Percentiles rank a stretch among this genome's conserved stretches.
phyloP scores from a whole-genome alignment of 2,797 vertebrate species.

The Gila robusta region DNA sequence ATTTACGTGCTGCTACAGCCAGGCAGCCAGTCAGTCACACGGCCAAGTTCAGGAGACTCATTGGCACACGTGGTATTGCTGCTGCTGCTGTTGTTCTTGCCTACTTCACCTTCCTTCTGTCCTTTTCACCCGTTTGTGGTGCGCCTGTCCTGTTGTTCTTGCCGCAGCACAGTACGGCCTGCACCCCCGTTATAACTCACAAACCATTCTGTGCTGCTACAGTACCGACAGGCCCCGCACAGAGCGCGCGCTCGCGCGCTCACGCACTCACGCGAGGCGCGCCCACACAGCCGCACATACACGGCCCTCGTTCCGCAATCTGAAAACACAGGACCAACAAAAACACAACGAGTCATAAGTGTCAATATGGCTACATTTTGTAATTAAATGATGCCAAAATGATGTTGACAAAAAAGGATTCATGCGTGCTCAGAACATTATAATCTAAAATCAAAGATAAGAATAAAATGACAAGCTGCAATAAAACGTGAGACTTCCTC shows the following conservation, averaged over 20 bases:
- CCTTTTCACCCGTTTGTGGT: conserved; percentile 23
- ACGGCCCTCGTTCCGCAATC: conserved; percentile 31
- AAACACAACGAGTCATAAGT: neutral
- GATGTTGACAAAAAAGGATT: neutral
- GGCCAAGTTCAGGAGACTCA: conserved; percentile 52
- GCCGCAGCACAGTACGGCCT: conserved; percentile 99
- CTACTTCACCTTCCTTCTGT: conserved; percentile 43
- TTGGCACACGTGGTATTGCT: neutral
- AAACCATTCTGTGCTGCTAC: conserved; percentile 99
- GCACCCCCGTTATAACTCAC: conserved; percentile 95
- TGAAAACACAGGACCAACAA: conserved; percentile 36
- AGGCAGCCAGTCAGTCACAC: conserved; percentile 78
- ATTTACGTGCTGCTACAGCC: conserved; percentile 99
- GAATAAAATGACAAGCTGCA: neutral
- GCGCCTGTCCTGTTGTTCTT: conserved; percentile 86
- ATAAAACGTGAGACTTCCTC: neutral
- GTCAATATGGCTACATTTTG: neutral
- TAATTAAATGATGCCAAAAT: neutral
- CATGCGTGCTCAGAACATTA: neutral
- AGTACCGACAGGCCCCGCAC: conserved; percentile 84
- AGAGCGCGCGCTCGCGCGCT: neutral
- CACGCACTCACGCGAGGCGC: conserved; percentile 43
- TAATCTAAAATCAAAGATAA: neutral
- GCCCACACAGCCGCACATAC: conserved; percentile 22
- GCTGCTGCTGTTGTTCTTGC: conserved; percentile 22